Conservation (phyloP, 2,888 invertebrate species). For the Pheosia gnoma region DNA sequence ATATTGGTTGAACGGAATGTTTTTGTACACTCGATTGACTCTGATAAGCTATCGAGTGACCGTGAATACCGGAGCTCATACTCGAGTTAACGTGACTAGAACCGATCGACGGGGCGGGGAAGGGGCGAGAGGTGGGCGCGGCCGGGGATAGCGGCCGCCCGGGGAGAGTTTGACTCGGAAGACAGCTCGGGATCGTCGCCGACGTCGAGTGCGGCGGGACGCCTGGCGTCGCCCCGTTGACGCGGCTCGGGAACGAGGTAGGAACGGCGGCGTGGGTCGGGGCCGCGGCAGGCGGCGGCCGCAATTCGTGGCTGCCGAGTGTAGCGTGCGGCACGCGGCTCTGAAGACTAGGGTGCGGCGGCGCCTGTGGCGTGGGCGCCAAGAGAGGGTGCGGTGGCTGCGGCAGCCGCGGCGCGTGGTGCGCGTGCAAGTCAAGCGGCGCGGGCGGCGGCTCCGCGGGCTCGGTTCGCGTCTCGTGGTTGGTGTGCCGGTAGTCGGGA, state of each 20-base stretch:
- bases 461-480: conserved; percentile 83
- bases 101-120: conserved; percentile 73
- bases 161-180: conserved; percentile 71
- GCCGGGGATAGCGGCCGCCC: conserved; percentile 68
- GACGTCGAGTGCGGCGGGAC: conserved; percentile 61
- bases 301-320: conserved; percentile 67
- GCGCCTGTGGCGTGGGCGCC: conserved; percentile 45
- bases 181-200: conserved; percentile 67
- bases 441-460: conserved; percentile 59
- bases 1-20: conserved; percentile 78
- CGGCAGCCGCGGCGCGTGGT: conserved; percentile 57
- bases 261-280: conserved; percentile 65
- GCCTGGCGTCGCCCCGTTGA: conserved; percentile 60
- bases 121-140: conserved; percentile 69
- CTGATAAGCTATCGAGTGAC: conserved; percentile 73
- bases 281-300: conserved; percentile 51
- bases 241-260: conserved; percentile 71
- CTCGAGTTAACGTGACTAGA: conserved; percentile 82
- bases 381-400: conserved; percentile 31
- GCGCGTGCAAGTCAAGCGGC: conserved; percentile 71
- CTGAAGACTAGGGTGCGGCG: conserved; percentile 60
- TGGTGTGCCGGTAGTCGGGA: conserved; percentile 78
- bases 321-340: conserved; percentile 61
- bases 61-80: conserved; percentile 75
- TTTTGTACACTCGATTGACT: conserved; percentile 78